phyloP scores from a whole-genome alignment of 1,140 invertebrate species.

The Phthorimaea operculella region DNA sequence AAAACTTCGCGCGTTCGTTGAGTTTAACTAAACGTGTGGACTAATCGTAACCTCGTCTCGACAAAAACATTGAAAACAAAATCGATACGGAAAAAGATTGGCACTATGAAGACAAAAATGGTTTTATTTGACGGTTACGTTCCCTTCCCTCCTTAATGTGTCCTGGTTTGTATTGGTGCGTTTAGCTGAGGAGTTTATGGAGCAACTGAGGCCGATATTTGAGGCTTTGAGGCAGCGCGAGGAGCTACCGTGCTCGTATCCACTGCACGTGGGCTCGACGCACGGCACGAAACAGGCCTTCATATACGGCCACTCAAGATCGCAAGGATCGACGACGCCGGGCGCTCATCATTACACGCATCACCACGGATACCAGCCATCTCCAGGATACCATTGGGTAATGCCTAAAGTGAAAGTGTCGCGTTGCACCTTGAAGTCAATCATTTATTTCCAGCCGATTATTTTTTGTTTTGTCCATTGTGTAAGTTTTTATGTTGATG shows the following conservation, averaged over 20 bases:
- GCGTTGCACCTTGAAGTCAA: constrained; percentile 36
- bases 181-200: constrained; percentile 92
- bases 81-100: constrained; percentile 55
- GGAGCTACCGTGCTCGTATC: constrained; percentile 87
- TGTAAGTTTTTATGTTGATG: constrained; percentile 30
- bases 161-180: constrained; percentile 62
- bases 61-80: constrained; percentile 26
- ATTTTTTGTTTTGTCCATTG: constrained; percentile 38
- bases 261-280: constrained; percentile 79
- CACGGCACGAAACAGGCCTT: constrained; percentile 69
- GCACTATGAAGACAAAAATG: constrained; percentile 52
- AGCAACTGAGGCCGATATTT: constrained; percentile 93
- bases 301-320: constrained; percentile 66
- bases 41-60: constrained; percentile 38
- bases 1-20: constrained; percentile 42
- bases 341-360: constrained; percentile 59
- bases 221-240: constrained; percentile 89
- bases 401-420: constrained; percentile 50
- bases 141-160: constrained; percentile 49
- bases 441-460: constrained; percentile 16
- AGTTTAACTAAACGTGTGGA: constrained; percentile 40
- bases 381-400: constrained; percentile 66
- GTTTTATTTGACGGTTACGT: constrained; percentile 34
- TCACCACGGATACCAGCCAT: constrained; percentile 61
- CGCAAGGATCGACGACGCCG: constrained; percentile 59